phyloP scores from a whole-genome alignment of 2,888 invertebrate genomes.

The Noctua fimbriata region DNA sequence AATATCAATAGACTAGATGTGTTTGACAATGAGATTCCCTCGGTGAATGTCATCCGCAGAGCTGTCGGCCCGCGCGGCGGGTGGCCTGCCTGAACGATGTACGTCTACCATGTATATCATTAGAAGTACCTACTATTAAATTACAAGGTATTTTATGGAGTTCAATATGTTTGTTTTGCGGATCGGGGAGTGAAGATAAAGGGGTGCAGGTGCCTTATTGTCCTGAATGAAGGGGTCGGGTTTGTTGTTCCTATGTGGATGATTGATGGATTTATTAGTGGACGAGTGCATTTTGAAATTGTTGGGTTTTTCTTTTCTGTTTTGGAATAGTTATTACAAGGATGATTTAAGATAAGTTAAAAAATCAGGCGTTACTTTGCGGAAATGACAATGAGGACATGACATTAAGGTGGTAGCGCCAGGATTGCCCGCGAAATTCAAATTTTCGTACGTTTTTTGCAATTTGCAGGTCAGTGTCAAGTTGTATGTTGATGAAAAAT shows the following conservation, averaged over 20 bases:
- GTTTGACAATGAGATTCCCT: slow-evolving; percentile 72
- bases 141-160: slow-evolving; percentile 53
- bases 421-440: no score
- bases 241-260: slow-evolving; percentile 13
- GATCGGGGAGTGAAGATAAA: slow-evolving; percentile 46
- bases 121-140: slow-evolving; percentile 53
- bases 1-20: slow-evolving; percentile 59
- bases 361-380: not conserved
- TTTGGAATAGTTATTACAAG: no score
- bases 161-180: slow-evolving; percentile 49
- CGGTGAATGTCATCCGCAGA: slow-evolving; percentile 79
- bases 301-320: not conserved
- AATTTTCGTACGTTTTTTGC: no score
- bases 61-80: slow-evolving; percentile 62
- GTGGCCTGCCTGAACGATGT: slow-evolving; percentile 56
- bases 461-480: no score
- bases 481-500: no score
- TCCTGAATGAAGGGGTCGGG: slow-evolving; percentile 29
- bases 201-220: slow-evolving; percentile 55
- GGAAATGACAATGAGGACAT: no score
- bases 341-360: not conserved
- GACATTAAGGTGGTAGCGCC: no score
- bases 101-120: slow-evolving; percentile 54
- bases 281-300: not conserved
- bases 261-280: slow-evolving; percentile 38